Base-by-base conservation (phyloP, 2,113 vertebrate species). In the Caranx melampygus region DNA sequence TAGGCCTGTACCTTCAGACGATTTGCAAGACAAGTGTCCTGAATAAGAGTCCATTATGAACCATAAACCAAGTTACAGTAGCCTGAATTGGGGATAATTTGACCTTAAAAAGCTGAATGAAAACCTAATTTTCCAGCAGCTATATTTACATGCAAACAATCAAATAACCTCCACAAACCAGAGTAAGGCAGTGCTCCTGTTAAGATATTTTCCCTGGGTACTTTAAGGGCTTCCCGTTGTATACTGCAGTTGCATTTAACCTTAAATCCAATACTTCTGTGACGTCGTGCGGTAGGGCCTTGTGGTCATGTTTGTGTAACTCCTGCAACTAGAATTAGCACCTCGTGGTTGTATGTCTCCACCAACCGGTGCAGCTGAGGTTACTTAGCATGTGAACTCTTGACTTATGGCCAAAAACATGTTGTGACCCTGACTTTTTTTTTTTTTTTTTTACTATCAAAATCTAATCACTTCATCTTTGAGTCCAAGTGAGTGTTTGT, bases 81-180 rank as follows among this genome's bases (percentile, higher is more conserved):
- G 5, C 45, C 20, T 37, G 40, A 2, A 51, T 21, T 62, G 44
- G 62, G 20, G 45, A 44, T 18, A 40, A 52, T 44, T 63, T 54
- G 35, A 63, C 33, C 15, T 21, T 74, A 31, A 54, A 42, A 54
- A 31, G 9, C 45, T 18, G 14, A 62, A 13, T 13, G 44, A 13
- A 40, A 62, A 73, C 34, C 15, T 40, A 52, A 71, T 52, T 73
- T 73, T n/a, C 35, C 21, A n/a, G 1, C 11, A 42, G 35, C 47
- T 59, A 59, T 15, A 59, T 35, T 60, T 60, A 60, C 33, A 60
- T 35, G 33, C 6, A 60, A 35, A 34, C 7, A 60, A 59, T 5
- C 18, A 16, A 18, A 55, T 63, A 44, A 10, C 40, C 59, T 20
- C 34, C 59, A 20, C 18, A 10, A n/a, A 20, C 21, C 18, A 63